phyloP scores from a whole-genome alignment of 2,888 invertebrate genomes.

The Philhelius pedissequus region DNA sequence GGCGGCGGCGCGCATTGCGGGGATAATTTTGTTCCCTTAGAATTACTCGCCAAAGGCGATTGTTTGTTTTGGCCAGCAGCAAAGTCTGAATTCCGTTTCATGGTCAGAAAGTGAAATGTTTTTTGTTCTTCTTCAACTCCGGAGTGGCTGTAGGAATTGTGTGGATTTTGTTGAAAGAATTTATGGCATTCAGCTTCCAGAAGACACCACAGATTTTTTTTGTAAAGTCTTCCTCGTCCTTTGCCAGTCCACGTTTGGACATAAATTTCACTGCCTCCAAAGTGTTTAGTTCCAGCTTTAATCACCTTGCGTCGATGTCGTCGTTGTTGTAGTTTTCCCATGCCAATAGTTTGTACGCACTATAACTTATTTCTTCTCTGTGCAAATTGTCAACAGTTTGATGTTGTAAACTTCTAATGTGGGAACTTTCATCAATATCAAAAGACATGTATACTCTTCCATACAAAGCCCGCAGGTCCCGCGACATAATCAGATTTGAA shows the following conservation, averaged over 20 bases:
- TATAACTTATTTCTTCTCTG: neutral
- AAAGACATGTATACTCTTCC: neutral
- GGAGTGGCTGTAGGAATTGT: conserved; percentile 50
- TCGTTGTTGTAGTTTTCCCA: conserved; percentile 46
- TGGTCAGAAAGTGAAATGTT: conserved; percentile 67
- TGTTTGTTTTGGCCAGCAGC: conserved; percentile 20
- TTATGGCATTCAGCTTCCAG: conserved; percentile 66
- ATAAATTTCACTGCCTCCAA: conserved; percentile 52
- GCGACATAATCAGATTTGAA: conserved; percentile 43
- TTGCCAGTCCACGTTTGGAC: conserved; percentile 9
- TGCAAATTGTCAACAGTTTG: conserved; percentile 22
- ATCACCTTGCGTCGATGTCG: conserved; percentile 42
- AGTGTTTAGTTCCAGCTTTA: conserved; percentile 44
- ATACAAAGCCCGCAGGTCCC: neutral
- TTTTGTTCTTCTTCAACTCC: conserved; percentile 48
- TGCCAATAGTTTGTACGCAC: conserved; percentile 37
- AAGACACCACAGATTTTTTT: conserved; percentile 58
- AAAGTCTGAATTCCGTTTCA: conserved; percentile 54
- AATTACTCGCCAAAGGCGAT: conserved; percentile 23
- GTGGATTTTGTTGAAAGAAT: conserved; percentile 56
- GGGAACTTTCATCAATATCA: conserved; percentile 18
- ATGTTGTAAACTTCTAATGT: conserved; percentile 35
- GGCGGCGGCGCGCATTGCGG: too few relatives aligned
- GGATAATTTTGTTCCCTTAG: conserved; percentile 1
- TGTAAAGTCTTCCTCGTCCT: conserved; percentile 12